phyloP scores from a whole-genome alignment of 2,113 vertebrate species.

The Lasiurus cinereus region DNA sequence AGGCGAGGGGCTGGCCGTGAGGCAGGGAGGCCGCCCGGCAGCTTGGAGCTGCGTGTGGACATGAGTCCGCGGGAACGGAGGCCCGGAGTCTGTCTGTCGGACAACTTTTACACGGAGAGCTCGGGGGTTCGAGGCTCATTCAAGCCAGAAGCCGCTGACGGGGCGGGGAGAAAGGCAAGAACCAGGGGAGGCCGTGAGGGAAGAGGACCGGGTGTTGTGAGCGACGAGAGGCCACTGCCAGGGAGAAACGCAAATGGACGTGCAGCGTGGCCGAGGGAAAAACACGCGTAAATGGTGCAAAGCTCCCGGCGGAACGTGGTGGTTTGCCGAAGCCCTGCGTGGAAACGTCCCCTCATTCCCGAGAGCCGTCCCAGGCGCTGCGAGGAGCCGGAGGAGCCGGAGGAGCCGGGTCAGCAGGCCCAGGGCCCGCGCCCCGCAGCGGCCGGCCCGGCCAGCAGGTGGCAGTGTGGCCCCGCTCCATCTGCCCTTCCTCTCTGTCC shows the following conservation, averaged over 20 bases:
- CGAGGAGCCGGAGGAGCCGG: not conserved
- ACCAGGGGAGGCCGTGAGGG: not conserved
- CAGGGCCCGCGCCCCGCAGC: not conserved
- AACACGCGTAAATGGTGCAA: not conserved
- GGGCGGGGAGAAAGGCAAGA: not conserved
- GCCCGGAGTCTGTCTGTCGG: not conserved
- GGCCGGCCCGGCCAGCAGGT: conserved; percentile 52
- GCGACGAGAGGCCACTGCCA: rapidly evolving
- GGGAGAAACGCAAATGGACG: not conserved
- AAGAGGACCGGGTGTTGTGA: too few species aligned
- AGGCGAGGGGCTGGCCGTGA: too few species aligned
- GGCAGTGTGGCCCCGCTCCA: conserved; percentile 33
- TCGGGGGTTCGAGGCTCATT: not conserved
- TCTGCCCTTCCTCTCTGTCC: not conserved
- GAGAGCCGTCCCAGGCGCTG: not conserved
- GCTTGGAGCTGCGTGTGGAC: not conserved
- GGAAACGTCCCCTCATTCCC: not conserved
- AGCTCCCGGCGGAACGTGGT: not conserved
- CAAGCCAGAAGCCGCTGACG: not conserved
- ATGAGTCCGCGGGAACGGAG: not conserved
- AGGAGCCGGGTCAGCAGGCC: rapidly evolving
- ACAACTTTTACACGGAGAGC: not conserved
- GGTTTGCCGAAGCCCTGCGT: not conserved
- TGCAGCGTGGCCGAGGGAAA: not conserved
- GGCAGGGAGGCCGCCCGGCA: not conserved